Evolutionary conservation across 37 sponge, comb jelly and placozoan genomes (phyloP), one percentile per base, ranked within the genome.

Genomic region (Oopsacas minuta): DNA sequence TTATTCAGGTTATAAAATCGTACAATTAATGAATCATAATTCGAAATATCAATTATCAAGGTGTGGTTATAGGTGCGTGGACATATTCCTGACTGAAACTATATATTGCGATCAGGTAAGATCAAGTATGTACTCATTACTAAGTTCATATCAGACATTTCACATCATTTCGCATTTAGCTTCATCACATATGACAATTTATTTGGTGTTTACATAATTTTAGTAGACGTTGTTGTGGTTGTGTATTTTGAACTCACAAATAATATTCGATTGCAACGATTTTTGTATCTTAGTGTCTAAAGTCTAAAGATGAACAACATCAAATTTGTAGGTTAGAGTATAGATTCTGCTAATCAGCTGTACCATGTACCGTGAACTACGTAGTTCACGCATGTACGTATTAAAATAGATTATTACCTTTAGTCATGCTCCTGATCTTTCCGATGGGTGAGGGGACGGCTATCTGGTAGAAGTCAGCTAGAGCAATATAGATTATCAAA

Each of bases 131-230:
- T 61, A 61, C 75, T 61, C 75, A 61, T 25, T 3, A 46, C 51
- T 61, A 61, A 61, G 22, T 3, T 61, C 75, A 61, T 61, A 61
- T 61, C 75, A 61, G 75, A 61, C 75, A 61, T 61, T 61, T 61
- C 7, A 61, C 75, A 61, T 61, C 75, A 61, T 12, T 61, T 61
- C 28, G 75, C 75, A 61, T 61, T 34, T 25, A 12, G 7, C 5
- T 25, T 61, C 22, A 7, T n/a, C 5, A 61, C 75, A 10, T 10
- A 25, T 25, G 22, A n/a, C 28, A 25, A 61, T 61, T 32, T n/a
- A 25, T 61, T n/a, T 61, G 75, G 5, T 32, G 5, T 10, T 46
- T 46, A 17, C 12, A 17, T 22, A 12, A 12, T 32, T n/a, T 61
- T 34, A 42, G 15, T 8, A 42, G 49, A 15, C 49, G 8, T 61